phyloP scores from a whole-genome alignment of 23 tunicate species.

The Trididemnum clinides region DNA sequence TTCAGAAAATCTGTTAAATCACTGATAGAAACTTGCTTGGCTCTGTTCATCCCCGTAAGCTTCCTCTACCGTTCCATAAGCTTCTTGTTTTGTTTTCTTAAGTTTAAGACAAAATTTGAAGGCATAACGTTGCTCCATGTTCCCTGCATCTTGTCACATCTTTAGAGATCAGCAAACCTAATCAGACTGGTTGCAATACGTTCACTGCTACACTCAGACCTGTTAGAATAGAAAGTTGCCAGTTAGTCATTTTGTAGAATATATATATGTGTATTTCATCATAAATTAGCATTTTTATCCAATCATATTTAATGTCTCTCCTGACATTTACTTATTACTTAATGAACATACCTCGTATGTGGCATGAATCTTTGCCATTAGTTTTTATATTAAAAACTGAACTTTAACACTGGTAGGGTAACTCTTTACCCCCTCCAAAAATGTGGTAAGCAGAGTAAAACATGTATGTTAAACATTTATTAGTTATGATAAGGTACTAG shows the following conservation, averaged over 20 bases:
- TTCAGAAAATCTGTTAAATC: conserved; percentile 18
- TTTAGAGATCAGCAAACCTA: not conserved
- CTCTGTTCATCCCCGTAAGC: conserved; percentile 10
- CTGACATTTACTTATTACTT: not conserved
- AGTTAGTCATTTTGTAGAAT: not conserved
- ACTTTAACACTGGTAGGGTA: too few species aligned
- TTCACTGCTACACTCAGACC: not conserved
- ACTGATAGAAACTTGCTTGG: conserved; percentile 27
- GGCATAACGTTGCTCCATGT: conserved; percentile 2
- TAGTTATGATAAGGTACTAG: too few species aligned
- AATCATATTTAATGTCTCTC: conserved; percentile 6
- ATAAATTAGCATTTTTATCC: not conserved
- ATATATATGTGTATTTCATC: not conserved
- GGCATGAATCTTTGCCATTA: too few species aligned
- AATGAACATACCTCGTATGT: not conserved
- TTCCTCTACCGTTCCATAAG: not conserved
- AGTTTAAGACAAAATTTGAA: conserved; percentile 7
- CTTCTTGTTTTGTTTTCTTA: not conserved
- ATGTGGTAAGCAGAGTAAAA: too few species aligned
- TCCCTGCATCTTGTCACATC: conserved; percentile 6
- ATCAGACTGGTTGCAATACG: conserved; percentile 8
- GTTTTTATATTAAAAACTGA: too few species aligned
- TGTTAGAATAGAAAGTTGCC: not conserved
- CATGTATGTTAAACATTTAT: too few species aligned
- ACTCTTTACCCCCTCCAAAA: too few species aligned